A percentile compares a stretch with the other conserved stretches of the same genome.
These are phyloP conservation scores for Sminthopsis crassicaudata DNA, from an alignment of 2,113 vertebrate species.

Conservation along the genomic window DNA sequence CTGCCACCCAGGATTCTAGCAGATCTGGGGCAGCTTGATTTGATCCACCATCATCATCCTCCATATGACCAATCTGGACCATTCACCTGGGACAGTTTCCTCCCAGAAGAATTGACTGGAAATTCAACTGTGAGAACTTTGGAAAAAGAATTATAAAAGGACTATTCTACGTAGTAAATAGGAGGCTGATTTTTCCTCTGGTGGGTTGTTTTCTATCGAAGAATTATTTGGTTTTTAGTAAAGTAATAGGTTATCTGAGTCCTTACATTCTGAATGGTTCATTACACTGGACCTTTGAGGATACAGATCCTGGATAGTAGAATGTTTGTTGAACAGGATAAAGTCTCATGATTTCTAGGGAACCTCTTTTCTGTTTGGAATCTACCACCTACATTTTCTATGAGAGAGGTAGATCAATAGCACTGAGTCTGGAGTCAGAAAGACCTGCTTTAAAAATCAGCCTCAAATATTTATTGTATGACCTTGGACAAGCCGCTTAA, in stretches of 20 bases:
- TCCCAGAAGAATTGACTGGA: not conserved
- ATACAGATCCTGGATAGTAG: not conserved
- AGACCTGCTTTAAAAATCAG: not conserved
- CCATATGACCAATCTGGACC: not conserved
- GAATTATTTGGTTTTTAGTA: not conserved
- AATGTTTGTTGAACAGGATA: not conserved
- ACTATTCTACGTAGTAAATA: not conserved
- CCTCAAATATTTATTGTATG: not conserved
- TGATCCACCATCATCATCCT: not conserved
- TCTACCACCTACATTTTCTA: not conserved
- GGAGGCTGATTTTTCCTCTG: not conserved
- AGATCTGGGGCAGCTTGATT: not conserved
- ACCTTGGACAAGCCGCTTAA: not conserved
- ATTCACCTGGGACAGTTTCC: not conserved
- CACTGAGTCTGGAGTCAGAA: not conserved
- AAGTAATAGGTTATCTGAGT: not conserved
- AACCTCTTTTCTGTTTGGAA: not conserved
- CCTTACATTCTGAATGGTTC: not conserved
- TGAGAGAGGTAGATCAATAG: not conserved
- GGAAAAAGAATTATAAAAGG: not conserved
- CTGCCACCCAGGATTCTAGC: not conserved
- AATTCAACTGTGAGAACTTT: not conserved
- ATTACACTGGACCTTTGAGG: not conserved
- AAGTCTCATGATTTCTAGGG: not conserved
- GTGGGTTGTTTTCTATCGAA: not conserved